Evolutionary conservation across 2,113 vertebrate genomes (phyloP), one percentile per base, ranked within the genome.

Genomic region (Hassar affinis): DNA sequence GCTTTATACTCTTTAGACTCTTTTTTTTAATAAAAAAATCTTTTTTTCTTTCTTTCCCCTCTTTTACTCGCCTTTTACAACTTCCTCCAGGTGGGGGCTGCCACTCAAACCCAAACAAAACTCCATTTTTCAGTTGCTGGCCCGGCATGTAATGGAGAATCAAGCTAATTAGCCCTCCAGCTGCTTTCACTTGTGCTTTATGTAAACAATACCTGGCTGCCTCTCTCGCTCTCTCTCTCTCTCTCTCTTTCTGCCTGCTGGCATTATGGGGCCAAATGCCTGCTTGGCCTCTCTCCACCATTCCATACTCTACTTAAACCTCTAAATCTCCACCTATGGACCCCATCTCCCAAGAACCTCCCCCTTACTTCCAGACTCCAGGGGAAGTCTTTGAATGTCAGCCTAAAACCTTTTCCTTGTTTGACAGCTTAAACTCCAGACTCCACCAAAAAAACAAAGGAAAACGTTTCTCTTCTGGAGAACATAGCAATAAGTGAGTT

Each of bases 171-270:
- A 95, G 94, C 93, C 90, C 93, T 95, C 94, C 95, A 96, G 95
- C 95, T 96, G 95, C 95, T 95, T 96, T 95, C 93, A 95, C 96
- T 96, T 97, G 95, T 94, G 94, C 96, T 95, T 96, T 96, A 97
- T 94, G 95, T 96, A 96, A 96, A 94, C 94, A 96, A 97, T 96
- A 97, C 94, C 95, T 95, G 94, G 92, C 94, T 96, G 93, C 93
- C 94, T 93, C 94, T 95, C 94, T 93, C 57, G 74, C 76, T 75
- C 69, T 45, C 54, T 77, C 38, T 64, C 85, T 78, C 33, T 51
- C 38, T 38, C 45, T 78, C 45, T 61, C 85, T 78, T 33, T 51
- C 38, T 35, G 62, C 71, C 78, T 83, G 66, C 76, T 83, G 68
- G 81, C 81, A 83, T 30, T 79, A 75, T 42, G 54, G 62, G 66